Base-by-base conservation (phyloP, 1,140 invertebrate species). In the Lutraria rhynchaena region DNA sequence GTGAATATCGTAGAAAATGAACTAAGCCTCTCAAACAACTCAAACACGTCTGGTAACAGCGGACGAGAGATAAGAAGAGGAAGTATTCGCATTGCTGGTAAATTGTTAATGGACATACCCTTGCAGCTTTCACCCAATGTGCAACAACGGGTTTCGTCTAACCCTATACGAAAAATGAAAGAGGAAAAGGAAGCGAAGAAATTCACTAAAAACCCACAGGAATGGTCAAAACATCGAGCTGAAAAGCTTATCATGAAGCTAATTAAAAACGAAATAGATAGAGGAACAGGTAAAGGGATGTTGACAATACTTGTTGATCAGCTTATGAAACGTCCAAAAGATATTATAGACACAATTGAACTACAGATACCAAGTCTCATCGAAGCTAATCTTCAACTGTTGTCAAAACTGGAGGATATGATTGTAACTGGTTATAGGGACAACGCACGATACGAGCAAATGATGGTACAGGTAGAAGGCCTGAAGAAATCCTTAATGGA, bases 401-500 rank as follows among this genome's bases (percentile, higher is more conserved):
- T 80, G 19, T 24, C 31, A 22, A 57, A 29, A n/a, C 22, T 80
- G 0, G 61, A 80, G 33, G 22, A 80, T 49, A 15, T 55, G 15
- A 29, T 44, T 27, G 7, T 80, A 0, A 44, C 24, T n/a, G 46
- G 57, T 19, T 44, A 31, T 3, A 31, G 55, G 33, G 3, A 46
- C 24, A 4, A 31, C 9, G 19, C 13, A 5, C 67, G 41, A 22
- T 80, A 58, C 27, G 76, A 70, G 46, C n/a, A 81, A n/a, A 53
- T 74, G 58, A 41, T 81, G 58, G 70, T 37, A 31, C 53, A 63
- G 1, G 55, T 81, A n/a, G 78, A 81, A 44, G 27, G 49, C n/a
- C 31, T 81, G 44, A 70, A 70, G 33, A 24, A 13, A 27, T 55
- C 49, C 3, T 29, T 81, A 1, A 81, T 51, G 60, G 46, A 63